Evolutionary conservation across 2,113 vertebrate species (phyloP).

Genomic region (Hippolais icterina): DNA sequence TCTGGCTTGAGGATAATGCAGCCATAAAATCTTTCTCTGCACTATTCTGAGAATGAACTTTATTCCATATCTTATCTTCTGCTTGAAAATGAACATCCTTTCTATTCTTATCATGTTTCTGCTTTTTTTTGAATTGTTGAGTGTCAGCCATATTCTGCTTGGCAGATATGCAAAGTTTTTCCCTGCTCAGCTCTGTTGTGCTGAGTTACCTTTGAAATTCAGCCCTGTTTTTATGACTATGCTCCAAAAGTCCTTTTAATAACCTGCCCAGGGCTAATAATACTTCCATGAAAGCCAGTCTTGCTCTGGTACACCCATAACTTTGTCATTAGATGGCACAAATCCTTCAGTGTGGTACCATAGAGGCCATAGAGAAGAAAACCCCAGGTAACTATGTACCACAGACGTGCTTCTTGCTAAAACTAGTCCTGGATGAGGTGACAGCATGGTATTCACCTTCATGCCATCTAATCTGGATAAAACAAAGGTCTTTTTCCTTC

Average conservation of each 20-base stretch:
- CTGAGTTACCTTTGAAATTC: slow-evolving; percentile 76
- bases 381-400: not conserved
- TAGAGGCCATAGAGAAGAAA: not conserved
- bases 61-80: slow-evolving; percentile 77
- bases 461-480: not conserved
- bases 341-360: not conserved
- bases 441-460: not conserved
- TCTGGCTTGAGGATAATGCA: slow-evolving; percentile 58
- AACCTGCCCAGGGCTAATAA: slow-evolving; percentile 28
- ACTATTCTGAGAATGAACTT: slow-evolving; percentile 74
- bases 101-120: slow-evolving; percentile 80
- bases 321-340: not conserved
- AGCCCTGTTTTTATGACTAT: slow-evolving; percentile 24
- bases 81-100: slow-evolving; percentile 81
- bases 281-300: not conserved
- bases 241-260: slow-evolving; percentile 51
- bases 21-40: slow-evolving; percentile 69
- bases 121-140: slow-evolving; percentile 72
- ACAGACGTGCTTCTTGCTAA: not conserved
- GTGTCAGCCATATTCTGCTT: slow-evolving; percentile 71
- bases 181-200: slow-evolving; percentile 44
- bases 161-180: slow-evolving; percentile 68
- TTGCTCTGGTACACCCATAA: not conserved
- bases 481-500: not conserved
- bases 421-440: not conserved